phyloP scores from a whole-genome alignment of 2,113 vertebrate species.

The Spizaetus ornatus region DNA sequence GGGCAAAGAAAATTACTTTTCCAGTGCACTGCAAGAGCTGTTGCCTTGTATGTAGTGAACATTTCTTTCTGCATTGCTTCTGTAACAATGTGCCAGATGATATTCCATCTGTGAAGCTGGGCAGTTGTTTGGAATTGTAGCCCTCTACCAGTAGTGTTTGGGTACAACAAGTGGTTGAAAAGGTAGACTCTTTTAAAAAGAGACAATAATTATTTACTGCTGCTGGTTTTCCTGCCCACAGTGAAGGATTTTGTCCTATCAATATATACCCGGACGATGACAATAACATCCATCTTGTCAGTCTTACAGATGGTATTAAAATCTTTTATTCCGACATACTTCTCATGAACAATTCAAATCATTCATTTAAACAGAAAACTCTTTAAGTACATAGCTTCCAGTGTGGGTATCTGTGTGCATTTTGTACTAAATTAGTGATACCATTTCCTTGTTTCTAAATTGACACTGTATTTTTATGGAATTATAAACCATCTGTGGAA shows the following conservation, averaged over 20 bases:
- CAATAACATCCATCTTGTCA: neutral
- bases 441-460: neutral
- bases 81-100: neutral
- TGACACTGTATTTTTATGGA: neutral
- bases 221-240: neutral
- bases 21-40: neutral
- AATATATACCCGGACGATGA: neutral
- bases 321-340: neutral
- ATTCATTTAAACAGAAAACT: neutral
- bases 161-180: neutral
- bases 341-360: neutral
- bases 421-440: neutral
- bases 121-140: neutral
- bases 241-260: neutral
- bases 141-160: neutral
- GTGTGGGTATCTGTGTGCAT: neutral
- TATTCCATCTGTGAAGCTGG: neutral
- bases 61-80: neutral
- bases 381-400: neutral
- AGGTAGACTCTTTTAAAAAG: neutral
- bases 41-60: neutral
- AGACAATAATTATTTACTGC: neutral
- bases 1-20: neutral
- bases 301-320: neutral
- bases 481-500: neutral